Evolutionary conservation across 2,113 vertebrate genomes (phyloP).

Genomic region (Azemiops feae): DNA sequence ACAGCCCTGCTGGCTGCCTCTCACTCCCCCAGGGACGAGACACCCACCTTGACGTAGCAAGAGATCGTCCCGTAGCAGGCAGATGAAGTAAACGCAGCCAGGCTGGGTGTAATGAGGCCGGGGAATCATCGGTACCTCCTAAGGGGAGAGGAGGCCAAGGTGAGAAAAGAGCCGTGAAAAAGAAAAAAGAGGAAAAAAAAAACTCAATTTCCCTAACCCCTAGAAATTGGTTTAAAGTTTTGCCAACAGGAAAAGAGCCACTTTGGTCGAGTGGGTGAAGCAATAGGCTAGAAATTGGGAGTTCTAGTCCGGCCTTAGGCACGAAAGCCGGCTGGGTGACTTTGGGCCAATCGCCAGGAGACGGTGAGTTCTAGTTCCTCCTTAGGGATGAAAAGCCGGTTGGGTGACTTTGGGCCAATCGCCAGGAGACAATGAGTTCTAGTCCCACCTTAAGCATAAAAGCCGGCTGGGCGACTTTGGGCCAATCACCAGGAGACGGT

Average conservation of each 20-base stretch:
- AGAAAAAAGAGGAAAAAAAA: neutral
- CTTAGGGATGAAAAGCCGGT: no score
- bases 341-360: no score
- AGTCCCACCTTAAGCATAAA: no score
- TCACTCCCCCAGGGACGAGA: neutral
- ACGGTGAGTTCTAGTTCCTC: neutral
- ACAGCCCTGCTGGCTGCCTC: neutral
- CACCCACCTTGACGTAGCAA: constrained; percentile 90
- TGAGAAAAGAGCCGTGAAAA: neutral
- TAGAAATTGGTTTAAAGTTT: neutral
- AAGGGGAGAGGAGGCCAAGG: constrained; percentile 9
- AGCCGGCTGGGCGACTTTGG: no score
- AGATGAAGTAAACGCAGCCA: constrained; percentile 95
- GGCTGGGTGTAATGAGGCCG: constrained; percentile 93
- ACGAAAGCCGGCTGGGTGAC: no score
- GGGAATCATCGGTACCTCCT: constrained; percentile 99
- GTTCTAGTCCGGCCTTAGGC: no score
- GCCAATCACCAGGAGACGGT: no score
- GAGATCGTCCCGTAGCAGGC: constrained; percentile 90
- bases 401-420: no score
- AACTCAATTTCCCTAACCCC: neutral
- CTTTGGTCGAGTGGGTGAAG: no score
- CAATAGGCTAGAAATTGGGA: neutral
- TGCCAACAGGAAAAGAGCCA: neutral
- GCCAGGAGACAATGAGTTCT: no score